These are phyloP conservation scores for Pempheris klunzingeri DNA, from an alignment of 2,797 vertebrate species.

Conservation along the genomic window DNA sequence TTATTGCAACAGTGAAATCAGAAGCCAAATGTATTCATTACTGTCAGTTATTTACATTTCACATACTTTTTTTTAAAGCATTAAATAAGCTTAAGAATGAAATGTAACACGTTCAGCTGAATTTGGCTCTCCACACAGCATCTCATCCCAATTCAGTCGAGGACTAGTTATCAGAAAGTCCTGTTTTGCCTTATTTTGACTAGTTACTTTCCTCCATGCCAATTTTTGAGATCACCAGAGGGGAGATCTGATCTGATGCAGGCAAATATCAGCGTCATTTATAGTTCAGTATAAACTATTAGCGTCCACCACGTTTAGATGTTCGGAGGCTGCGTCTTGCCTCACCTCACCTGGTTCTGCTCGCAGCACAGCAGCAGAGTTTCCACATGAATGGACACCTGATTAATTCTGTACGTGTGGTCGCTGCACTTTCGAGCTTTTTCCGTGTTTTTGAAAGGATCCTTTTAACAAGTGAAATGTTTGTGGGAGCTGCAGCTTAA, in stretches of 20 bases:
- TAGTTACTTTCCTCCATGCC: too few species aligned
- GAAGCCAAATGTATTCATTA: constrained; percentile 9
- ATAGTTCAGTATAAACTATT: too few species aligned
- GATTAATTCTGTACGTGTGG: too few species aligned
- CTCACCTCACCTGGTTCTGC: background rate
- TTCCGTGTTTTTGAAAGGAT: constrained; percentile 12
- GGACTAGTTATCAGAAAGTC: background rate
- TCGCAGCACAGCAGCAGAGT: background rate
- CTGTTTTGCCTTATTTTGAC: background rate
- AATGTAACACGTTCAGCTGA: background rate
- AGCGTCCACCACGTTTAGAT: background rate
- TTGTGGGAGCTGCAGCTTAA: background rate
- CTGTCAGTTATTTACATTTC: background rate
- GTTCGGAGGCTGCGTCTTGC: background rate
- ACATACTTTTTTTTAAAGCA: background rate
- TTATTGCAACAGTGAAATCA: background rate
- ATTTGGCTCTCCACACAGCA: background rate
- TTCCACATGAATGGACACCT: too few species aligned
- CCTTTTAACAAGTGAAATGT: background rate
- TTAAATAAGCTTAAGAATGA: background rate
- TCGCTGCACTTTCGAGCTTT: background rate
- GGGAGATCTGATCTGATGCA: background rate
- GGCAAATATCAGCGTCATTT: background rate
- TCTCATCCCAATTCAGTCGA: background rate
- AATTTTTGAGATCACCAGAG: background rate